phyloP scores from a whole-genome alignment of 2,797 vertebrate species.

The Amblyraja radiata region DNA sequence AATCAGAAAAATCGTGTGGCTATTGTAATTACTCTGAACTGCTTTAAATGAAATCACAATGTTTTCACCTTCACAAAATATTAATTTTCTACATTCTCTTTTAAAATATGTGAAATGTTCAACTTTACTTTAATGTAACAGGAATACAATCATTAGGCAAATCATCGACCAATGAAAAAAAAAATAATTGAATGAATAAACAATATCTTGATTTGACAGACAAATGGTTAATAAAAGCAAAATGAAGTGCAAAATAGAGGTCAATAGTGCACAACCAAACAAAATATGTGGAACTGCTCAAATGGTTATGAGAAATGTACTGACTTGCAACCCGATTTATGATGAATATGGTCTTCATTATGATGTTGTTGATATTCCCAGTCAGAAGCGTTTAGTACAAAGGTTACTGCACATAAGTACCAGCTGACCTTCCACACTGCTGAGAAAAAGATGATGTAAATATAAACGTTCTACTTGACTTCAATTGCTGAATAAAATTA shows the following conservation, averaged over 20 bases:
- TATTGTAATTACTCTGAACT: background rate
- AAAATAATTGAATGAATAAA: background rate
- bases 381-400: background rate
- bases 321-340: background rate
- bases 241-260: constrained; percentile 32
- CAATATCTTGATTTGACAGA: background rate
- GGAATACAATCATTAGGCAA: background rate
- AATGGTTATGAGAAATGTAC: background rate
- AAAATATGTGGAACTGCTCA: background rate
- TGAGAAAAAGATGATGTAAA: constrained; percentile 1
- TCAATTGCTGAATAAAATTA: background rate
- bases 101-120: background rate
- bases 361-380: background rate
- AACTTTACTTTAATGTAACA: background rate
- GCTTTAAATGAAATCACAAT: background rate
- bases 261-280: background rate
- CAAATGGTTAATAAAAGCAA: constrained; percentile 2
- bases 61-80: background rate
- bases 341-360: constrained; percentile 26
- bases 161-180: background rate
- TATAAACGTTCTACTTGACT: constrained; percentile 3
- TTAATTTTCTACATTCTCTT: background rate
- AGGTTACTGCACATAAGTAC: background rate
- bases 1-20: background rate
- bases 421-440: background rate